phyloP scores from a whole-genome alignment of 2,888 invertebrate genomes.

The Ectemnius continuus region DNA sequence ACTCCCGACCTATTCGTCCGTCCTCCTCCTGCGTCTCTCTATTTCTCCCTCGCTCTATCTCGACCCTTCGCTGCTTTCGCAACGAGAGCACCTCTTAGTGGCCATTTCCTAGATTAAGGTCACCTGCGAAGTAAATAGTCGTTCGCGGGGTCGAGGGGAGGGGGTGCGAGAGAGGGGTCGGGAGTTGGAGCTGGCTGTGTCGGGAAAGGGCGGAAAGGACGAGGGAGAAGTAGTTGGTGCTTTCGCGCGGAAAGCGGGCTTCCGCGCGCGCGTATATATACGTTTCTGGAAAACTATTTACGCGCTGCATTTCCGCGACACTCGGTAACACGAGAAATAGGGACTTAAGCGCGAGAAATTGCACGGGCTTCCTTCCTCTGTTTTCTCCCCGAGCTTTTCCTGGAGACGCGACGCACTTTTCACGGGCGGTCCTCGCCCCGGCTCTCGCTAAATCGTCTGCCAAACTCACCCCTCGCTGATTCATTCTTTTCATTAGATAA shows the following conservation, averaged over 20 bases:
- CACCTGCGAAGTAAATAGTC: slow-evolving; percentile 64
- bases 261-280: slow-evolving; percentile 16
- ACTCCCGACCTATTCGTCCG: neutral
- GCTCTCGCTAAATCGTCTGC: neutral
- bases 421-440: neutral
- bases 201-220: too few species aligned
- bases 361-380: slow-evolving; percentile 12
- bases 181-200: too few species aligned
- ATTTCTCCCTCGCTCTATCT: slow-evolving; percentile 27
- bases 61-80: slow-evolving; percentile 26
- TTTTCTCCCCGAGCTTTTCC: too few species aligned
- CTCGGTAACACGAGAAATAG: slow-evolving; percentile 27
- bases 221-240: slow-evolving; percentile 24
- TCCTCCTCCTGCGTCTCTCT: neutral
- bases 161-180: neutral
- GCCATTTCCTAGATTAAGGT: slow-evolving; percentile 65
- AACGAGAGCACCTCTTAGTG: slow-evolving; percentile 53
- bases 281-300: slow-evolving; percentile 43
- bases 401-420: neutral
- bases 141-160: slow-evolving; percentile 39
- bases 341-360: slow-evolving; percentile 33
- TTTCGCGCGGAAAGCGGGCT: slow-evolving; percentile 42
- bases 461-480: neutral
- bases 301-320: slow-evolving; percentile 33
- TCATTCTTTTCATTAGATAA: neutral